Evolutionary conservation across 2,888 invertebrate genomes (phyloP).

Genomic region (Cosmorhoe ocellata): DNA sequence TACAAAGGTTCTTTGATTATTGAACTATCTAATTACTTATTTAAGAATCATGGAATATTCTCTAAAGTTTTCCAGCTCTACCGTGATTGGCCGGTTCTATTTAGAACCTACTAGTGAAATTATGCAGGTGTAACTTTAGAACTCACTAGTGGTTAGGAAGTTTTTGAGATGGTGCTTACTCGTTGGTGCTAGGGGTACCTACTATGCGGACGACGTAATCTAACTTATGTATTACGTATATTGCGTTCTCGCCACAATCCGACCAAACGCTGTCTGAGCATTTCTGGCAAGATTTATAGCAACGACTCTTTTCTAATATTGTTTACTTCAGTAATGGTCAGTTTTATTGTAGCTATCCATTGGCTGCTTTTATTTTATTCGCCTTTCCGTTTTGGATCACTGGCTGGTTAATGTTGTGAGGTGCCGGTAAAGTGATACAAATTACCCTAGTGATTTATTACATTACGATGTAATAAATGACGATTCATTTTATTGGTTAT

Average conservation of each 20-base stretch:
- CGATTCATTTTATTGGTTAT: constrained; percentile 5
- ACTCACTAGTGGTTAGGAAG: too few relatives aligned
- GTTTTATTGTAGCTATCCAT: constrained; percentile 67
- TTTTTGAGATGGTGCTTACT: too few relatives aligned
- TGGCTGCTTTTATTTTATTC: constrained; percentile 63
- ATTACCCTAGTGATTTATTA: constrained; percentile 23
- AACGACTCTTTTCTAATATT: constrained; percentile 72
- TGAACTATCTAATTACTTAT: too few relatives aligned
- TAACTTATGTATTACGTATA: constrained; percentile 59
- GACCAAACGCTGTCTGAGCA: constrained; percentile 62
- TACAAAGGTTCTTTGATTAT: too few relatives aligned
- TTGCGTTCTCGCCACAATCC: constrained; percentile 64
- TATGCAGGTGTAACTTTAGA: too few relatives aligned
- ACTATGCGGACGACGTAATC: constrained; percentile 55
- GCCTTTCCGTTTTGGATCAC: constrained; percentile 50
- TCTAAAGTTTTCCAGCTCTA: too few relatives aligned
- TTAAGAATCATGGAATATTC: too few relatives aligned
- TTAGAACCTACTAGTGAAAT: too few relatives aligned
- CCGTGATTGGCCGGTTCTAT: too few relatives aligned
- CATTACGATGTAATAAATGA: constrained; percentile 16
- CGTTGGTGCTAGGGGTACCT: neutral
- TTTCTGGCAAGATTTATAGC: constrained; percentile 70
- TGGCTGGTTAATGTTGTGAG: constrained; percentile 49
- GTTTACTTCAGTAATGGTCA: constrained; percentile 75
- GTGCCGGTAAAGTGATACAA: constrained; percentile 39